A percentile compares a stretch with the other conserved stretches of the same genome.
Evolutionary conservation across 2,888 invertebrate genomes (phyloP).

Genomic region (Lasiommata megera): DNA sequence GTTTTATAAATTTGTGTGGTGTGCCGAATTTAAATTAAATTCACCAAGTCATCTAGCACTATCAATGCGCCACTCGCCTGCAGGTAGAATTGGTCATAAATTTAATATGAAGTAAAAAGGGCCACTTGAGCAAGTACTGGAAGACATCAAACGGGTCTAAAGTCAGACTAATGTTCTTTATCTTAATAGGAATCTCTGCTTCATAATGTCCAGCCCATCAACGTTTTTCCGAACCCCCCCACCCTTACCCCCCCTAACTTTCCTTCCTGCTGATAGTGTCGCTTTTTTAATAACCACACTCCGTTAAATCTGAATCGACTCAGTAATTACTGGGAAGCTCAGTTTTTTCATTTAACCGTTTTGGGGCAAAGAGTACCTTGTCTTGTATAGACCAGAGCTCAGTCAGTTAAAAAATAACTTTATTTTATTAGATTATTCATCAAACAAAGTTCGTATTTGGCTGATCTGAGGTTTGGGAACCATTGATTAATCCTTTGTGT

Average conservation of each 20-base stretch:
- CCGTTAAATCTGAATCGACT: conserved; percentile 50
- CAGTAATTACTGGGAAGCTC: conserved; percentile 37
- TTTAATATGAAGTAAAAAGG: too few species aligned
- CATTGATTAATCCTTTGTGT: too few species aligned
- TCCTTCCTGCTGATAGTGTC: conserved; percentile 59
- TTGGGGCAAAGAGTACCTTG: not conserved
- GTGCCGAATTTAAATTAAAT: too few species aligned
- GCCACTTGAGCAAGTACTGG: conserved; percentile 22
- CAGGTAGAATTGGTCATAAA: too few species aligned
- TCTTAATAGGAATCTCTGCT: conserved; percentile 78
- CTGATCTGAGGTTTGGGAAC: too few species aligned
- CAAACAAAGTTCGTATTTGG: too few species aligned
- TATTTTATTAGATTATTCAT: too few species aligned
- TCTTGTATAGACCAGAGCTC: too few species aligned
- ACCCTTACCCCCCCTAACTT: conserved; percentile 52
- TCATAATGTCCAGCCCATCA: conserved; percentile 77
- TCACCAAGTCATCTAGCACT: too few species aligned
- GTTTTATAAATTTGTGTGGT: too few species aligned
- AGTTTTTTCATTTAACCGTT: conserved; percentile 7
- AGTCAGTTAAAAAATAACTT: too few species aligned
- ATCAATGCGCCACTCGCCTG: too few species aligned
- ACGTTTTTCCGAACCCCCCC: conserved; percentile 68
- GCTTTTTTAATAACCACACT: conserved; percentile 61
- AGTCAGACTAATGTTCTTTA: conserved; percentile 71
- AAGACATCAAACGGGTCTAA: conserved; percentile 45